These are phyloP conservation scores for Channa striata DNA, from an alignment of 2,797 vertebrate genomes.

Conservation along the genomic window DNA sequence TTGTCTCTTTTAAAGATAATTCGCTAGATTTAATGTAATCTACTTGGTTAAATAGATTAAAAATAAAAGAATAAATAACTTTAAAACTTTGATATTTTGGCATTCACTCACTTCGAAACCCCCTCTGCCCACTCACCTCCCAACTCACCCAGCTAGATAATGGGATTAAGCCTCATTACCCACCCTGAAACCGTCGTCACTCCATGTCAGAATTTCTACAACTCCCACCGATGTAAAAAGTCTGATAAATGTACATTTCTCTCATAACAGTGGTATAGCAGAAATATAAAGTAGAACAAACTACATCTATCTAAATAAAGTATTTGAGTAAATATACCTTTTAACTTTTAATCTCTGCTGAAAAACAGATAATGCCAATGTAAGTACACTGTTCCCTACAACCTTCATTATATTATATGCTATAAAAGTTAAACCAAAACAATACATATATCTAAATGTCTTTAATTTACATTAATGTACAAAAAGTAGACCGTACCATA, in stretches of 20 bases:
- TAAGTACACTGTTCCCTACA: conserved; percentile 53
- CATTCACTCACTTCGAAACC: no score
- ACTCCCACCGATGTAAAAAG: conserved; percentile 13
- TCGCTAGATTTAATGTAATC: no score
- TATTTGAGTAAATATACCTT: conserved; percentile 20
- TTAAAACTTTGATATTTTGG: no score
- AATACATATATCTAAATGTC: conserved; percentile 65
- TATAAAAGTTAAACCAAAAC: conserved; percentile 39
- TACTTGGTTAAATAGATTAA: no score
- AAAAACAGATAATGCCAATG: conserved; percentile 32
- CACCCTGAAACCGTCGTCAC: no score
- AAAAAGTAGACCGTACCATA: conserved; percentile 63
- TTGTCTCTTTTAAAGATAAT: no score
- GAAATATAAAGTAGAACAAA: conserved; percentile 13
- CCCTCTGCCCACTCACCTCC: no score
- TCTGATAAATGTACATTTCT: conserved; percentile 22
- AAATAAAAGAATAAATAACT: no score
- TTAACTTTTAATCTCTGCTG: conserved; percentile 15
- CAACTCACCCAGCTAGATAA: no score
- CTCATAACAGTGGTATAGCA: not conserved
- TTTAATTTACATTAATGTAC: conserved; percentile 80
- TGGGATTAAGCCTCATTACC: no score
- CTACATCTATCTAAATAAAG: conserved; percentile 10
- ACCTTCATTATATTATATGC: conserved; percentile 25
- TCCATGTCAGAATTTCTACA: not conserved